Base-by-base conservation (phyloP, 2,113 vertebrate genomes). In the Pogonocichla stellata region DNA sequence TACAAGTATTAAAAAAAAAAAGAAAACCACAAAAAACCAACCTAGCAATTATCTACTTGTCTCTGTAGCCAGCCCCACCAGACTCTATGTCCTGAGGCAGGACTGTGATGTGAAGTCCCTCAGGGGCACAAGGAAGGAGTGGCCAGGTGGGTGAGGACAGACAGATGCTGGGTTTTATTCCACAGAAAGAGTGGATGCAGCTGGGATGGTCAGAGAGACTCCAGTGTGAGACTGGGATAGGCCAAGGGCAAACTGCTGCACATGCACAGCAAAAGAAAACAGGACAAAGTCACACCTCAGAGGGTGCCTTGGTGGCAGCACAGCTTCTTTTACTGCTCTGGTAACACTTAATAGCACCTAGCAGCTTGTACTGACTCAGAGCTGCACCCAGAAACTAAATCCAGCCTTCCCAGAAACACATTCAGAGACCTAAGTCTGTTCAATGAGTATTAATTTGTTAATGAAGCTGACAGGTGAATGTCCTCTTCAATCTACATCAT, bases 381-480 rank as follows among this genome's bases (percentile, higher is more conserved):
- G 53, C 33, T 90, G 58, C 3, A 0, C 51, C 47, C 33, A 61
- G 57, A 81, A 79, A 72, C 4, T 2, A 65, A 82, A 91, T 9
- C 29, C 31, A 82, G 57, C 36, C 29, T 14, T 69, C 42, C 9
- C 22, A 29, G 47, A 84, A 78, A 64, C 28, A 71, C 0, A 0
- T 71, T 71, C 19, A 5, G 56, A 80, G 47, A 81, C n/a, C 16
- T 31, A 62, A 4, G 6, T 45, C 50, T 74, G 19, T 22, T 86
- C 79, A 94, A 93, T 54, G 53, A 93, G n/a, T 60, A 93, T 50
- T 88, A 60, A 92, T 90, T 71, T 57, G 75, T 81, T 81, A 45
- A 53, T 31, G 15, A 88, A 90, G 40, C 48, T 79, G 88, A 74
- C 86, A 90, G 80, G 3, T 42, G 43, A 86, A 79, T 86, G 78